Evolutionary conservation across 2,888 invertebrate genomes (phyloP), one percentile per base, ranked within the genome.

Genomic region (Neocrepidodera transversa): DNA sequence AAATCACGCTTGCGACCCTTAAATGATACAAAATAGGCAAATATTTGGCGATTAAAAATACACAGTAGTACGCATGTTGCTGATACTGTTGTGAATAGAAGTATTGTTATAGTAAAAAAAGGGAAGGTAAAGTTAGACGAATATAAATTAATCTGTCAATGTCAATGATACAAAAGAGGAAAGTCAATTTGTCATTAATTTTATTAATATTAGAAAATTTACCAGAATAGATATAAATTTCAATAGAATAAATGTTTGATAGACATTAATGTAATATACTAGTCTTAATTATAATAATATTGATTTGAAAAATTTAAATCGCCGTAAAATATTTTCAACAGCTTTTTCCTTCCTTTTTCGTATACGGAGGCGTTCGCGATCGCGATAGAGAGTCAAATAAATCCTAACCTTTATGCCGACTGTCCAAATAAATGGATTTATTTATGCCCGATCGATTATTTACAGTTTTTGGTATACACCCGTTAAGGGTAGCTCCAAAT

Each of bases 371-470:
- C 11, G 20, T 28, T 30, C 30, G 30, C 23, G 53, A 53, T 30
- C 30, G 30, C 23, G 53, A 53, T 53, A 53, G 35, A 66, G 62
- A 65, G 59, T n/a, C 58, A 58, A 64, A 67, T 68, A 71, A 73
- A 72, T 73, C 69, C 60, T 54, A 51, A 59, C 65, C 63, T 73
- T 73, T 72, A 72, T 71, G 67, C 66, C 69, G 67, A 71, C 69
- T 63, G 73, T 72, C 71, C 68, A 69, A 71, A 72, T 60, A 70
- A 75, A 73, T 70, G 69, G 75, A 74, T 75, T 75, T 74, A 76
- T 76, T 72, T 68, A 68, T 68, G 68, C 71, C 72, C 69, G 74
- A 75, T 73, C 72, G 66, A 72, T 76, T 75, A 77, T 77, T 77
- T 76, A 77, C 76, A 72, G 75, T 72, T 71, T 68, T 66, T 63